Percentiles rank a stretch among this genome's conserved stretches.
Evolutionary conservation across 2,113 vertebrate genomes (phyloP).

Genomic region (Poicephalus gulielmi): DNA sequence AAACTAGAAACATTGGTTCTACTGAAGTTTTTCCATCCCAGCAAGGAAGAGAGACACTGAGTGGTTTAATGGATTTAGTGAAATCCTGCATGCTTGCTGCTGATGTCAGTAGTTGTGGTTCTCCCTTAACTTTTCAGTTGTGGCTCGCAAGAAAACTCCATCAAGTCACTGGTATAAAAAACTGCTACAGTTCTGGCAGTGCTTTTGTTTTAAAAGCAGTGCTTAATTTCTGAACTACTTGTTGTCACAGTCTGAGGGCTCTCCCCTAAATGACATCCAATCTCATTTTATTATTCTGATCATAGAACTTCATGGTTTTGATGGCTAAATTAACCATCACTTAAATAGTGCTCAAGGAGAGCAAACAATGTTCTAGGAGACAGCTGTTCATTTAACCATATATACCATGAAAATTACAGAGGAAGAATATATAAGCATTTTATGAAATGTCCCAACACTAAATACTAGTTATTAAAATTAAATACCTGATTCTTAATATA

Average conservation of each 20-base stretch:
- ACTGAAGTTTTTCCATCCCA: not conserved
- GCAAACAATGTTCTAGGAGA: not conserved
- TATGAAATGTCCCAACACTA: not conserved
- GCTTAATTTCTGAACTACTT: not conserved
- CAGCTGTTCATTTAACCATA: not conserved
- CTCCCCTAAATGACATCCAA: not conserved
- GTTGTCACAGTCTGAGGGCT: not conserved
- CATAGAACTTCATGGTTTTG: not conserved
- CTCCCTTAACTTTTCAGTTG: not conserved
- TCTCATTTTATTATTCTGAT: not conserved
- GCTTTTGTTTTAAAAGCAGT: not conserved
- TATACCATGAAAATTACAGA: not conserved
- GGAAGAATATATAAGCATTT: not conserved
- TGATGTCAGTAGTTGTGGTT: not conserved
- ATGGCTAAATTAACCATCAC: not conserved
- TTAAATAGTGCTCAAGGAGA: not conserved
- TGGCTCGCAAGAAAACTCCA: not conserved
- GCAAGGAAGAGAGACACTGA: not conserved
- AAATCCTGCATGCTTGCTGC: not conserved
- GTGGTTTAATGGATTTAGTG: not conserved
- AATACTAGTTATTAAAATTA: not conserved
- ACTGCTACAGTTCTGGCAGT: not conserved
- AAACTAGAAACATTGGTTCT: not conserved
- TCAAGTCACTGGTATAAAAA: not conserved
- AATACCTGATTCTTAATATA: not conserved